Base-by-base conservation (phyloP, 2,888 invertebrate species). In the Bruchidius siliquastri region DNA sequence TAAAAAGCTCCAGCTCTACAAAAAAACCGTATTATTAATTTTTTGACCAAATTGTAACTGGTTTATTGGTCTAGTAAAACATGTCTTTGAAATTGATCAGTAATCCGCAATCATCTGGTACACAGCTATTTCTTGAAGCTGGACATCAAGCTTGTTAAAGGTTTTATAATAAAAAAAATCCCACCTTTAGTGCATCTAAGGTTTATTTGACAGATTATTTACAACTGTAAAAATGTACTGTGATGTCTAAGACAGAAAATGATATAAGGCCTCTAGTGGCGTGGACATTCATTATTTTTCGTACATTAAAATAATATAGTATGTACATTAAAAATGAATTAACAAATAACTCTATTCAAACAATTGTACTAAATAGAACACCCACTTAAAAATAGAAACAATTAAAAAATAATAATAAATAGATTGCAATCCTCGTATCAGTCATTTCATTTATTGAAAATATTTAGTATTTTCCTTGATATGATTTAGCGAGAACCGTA, bases 181-280 rank as follows among this genome's bases (percentile, higher is more conserved):
- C 2, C 6, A 68, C 4, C 18, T 71, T 68, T 74, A 67, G 69
- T 71, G 74, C 71, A 73, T 74, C 76, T 76, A 74, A 69, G 26
- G 21, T 76, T 74, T 77, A 75, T 77, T 76, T 73, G 72, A 76
- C 72, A 70, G 73, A 73, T 71, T 73, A 73, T 72, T 71, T 76
- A 76, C 76, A 76, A 49, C 71, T 72, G 74, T 76, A 76, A 74
- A 76, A 77, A 76, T 72, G 72, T 76, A 74, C 66, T 77, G 82
- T 83, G 83, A 82, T 82, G 82, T 68, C 68, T 22, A 68, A 22
- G 68, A 68, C 22, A 68, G 20, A 68, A 49, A 68, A 68, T 68
- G 68, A 68, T 68, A 68, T 68, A 71, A 71, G 71, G 71, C 71
- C 71, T 71, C 71, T 71, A 71, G 22, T 71, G 71, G 71, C 71